A percentile compares a stretch with the other conserved stretches of the same genome.
phyloP scores from a whole-genome alignment of 2,797 vertebrate genomes.

The Paedocypris micromegethes region DNA sequence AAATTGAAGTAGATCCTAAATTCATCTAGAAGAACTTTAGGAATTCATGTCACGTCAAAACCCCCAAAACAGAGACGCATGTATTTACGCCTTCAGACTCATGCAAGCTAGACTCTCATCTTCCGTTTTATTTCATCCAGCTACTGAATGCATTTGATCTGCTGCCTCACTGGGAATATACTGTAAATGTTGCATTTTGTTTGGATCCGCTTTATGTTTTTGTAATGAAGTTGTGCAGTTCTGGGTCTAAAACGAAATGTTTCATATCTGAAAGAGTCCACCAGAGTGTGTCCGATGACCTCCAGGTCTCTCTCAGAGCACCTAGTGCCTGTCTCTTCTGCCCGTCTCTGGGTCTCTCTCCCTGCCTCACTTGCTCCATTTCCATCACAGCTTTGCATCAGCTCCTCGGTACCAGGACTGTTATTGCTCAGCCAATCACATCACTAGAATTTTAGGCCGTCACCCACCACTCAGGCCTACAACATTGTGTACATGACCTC shows the following conservation, averaged over 20 bases:
- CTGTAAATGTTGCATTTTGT: constrained; percentile 36
- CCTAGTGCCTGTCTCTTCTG: constrained; percentile 72
- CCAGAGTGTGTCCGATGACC: constrained; percentile 35
- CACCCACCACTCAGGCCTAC: constrained; percentile 33
- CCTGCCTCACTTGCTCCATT: constrained; percentile 26
- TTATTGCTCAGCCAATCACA: constrained; percentile 41
- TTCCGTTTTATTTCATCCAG: constrained; percentile 21
- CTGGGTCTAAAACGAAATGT: constrained; percentile 34
- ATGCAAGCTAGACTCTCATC: constrained; percentile 23
- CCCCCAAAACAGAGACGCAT: constrained; percentile 13
- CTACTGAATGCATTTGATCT: constrained; percentile 18
- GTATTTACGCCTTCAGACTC: constrained; percentile 29
- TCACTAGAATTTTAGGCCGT: constrained; percentile 25
- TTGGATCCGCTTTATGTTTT: constrained; percentile 39
- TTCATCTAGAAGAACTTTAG: constrained; percentile 16
- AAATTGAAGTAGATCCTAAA: constrained; percentile 15
- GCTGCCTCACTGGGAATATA: constrained; percentile 22
- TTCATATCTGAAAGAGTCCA: constrained; percentile 21
- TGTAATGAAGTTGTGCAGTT: constrained; percentile 35
- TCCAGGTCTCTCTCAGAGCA: constrained; percentile 57
- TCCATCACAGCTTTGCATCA: constrained; percentile 31
- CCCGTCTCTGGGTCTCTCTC: constrained; percentile 58
- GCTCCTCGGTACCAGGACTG: constrained; percentile 38
- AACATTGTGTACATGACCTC: constrained; percentile 45
- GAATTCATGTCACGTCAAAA: constrained; percentile 25